These are phyloP conservation scores for Alosa alosa DNA, from an alignment of 2,113 vertebrate species.

Conservation along the genomic window DNA sequence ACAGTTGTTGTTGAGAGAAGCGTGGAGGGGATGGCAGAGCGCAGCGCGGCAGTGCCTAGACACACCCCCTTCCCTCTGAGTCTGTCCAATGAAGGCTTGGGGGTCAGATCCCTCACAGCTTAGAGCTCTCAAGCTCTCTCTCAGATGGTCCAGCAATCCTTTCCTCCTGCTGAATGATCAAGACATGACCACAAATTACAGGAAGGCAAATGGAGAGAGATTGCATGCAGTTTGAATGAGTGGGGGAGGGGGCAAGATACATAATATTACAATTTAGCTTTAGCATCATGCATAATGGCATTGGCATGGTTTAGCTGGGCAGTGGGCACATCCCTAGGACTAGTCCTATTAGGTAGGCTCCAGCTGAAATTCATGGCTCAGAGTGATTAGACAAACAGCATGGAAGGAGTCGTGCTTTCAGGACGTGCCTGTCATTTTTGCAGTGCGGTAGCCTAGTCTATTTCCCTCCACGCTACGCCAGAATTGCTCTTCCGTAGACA, in stretches of 20 bases:
- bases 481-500: not conserved
- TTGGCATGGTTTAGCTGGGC: too few relatives aligned
- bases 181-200: not conserved
- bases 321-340: not conserved
- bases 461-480: conserved; percentile 49
- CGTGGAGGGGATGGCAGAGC: conserved; percentile 42
- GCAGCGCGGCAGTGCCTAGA: conserved; percentile 45
- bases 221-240: not conserved
- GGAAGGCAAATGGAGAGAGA: not conserved
- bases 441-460: conserved; percentile 43
- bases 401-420: conserved; percentile 38
- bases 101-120: conserved; percentile 17
- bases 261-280: too few relatives aligned
- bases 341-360: not conserved
- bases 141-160: not conserved
- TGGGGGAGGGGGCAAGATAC: too few relatives aligned
- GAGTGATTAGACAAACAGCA: conserved; percentile 37
- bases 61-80: conserved; percentile 39
- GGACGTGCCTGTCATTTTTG: conserved; percentile 69
- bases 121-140: not conserved
- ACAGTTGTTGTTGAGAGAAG: conserved; percentile 45
- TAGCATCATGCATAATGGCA: too few relatives aligned
- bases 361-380: not conserved
- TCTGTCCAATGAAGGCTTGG: conserved; percentile 41
- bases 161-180: not conserved